Base-by-base conservation (phyloP, 1,140 invertebrate species). In the Trigoniulus corallinus region DNA sequence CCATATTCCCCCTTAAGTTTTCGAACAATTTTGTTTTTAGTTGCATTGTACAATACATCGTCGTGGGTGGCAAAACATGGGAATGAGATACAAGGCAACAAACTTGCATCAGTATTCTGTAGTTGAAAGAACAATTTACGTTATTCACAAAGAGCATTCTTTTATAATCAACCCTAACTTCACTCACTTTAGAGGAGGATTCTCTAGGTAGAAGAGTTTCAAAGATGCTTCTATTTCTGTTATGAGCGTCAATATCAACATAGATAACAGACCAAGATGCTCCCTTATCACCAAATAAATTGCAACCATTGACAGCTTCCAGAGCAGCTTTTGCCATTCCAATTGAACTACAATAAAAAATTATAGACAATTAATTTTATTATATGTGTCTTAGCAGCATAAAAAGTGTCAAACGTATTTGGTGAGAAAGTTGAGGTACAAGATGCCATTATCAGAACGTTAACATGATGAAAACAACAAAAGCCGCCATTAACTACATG, bases 241-340 rank as follows among this genome's bases (percentile, higher is more conserved):
- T 98, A 64, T 99, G 95, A 21, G 95, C 95, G 73, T 99, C 95
- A 61, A 98, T 98, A 64, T 98, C 95, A 13, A 98, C 93, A 71
- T 98, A 98, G 54, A 98, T 84, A 0, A 98, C 94, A 57, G 92
- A 96, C 84, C 91, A 96, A 2, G 89, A 88, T 10, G 92, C 89
- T 39, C 95, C 95, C 62, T 92, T 87, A 55, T 94, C 87, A 12
- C 95, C 96, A 73, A 96, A 98, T 50, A 98, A 71, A 71, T 99
- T 99, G 60, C 91, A 96, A 1, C 95, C 95, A 69, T 98, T 99
- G 3, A 99, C 93, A 2, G 93, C 88, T 75, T 99, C 95, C 29
- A 99, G 66, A 1, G 95, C 95, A 55, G 94, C 88, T 72, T 98
- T 98, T 1, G 92, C 93, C 80, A 97, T 87, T 13, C 91, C 85